These are phyloP conservation scores for Carassius gibelio DNA, from an alignment of 2,113 vertebrate genomes.

Conservation along the genomic window DNA sequence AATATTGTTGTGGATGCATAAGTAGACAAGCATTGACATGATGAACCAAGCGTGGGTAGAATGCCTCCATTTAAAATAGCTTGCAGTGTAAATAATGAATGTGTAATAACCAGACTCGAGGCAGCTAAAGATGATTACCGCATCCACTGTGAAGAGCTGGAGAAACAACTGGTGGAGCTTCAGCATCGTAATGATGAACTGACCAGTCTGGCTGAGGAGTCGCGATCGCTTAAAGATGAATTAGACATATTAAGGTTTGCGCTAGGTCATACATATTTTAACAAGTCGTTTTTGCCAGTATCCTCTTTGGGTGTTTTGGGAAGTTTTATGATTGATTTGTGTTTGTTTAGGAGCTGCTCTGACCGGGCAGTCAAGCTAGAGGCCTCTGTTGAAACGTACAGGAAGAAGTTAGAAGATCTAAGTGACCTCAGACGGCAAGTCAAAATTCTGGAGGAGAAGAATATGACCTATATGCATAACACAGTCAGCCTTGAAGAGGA, in stretches of 20 bases:
- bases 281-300: background rate
- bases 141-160: constrained; percentile 94
- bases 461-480: constrained; percentile 96
- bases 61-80: background rate
- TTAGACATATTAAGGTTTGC: constrained; percentile 90
- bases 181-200: constrained; percentile 58
- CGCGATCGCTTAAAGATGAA: constrained; percentile 91
- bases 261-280: background rate
- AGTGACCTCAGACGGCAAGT: constrained; percentile 92
- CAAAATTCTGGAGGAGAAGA: constrained; percentile 93
- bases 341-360: constrained; percentile 76
- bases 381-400: constrained; percentile 89
- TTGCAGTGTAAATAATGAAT: background rate
- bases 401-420: constrained; percentile 93
- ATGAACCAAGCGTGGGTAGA: background rate
- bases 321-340: background rate
- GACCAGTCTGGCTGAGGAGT: constrained; percentile 92
- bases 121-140: constrained; percentile 97
- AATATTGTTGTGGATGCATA: background rate
- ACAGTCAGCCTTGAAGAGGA: constrained; percentile 95
- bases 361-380: constrained; percentile 93
- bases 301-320: background rate
- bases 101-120: constrained; percentile 81
- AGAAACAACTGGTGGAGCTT: constrained; percentile 89
- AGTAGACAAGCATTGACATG: background rate